Evolutionary conservation across 1,140 invertebrate species (phyloP), one percentile per base, ranked within the genome.

Genomic region (Latrodectus geometricus): DNA sequence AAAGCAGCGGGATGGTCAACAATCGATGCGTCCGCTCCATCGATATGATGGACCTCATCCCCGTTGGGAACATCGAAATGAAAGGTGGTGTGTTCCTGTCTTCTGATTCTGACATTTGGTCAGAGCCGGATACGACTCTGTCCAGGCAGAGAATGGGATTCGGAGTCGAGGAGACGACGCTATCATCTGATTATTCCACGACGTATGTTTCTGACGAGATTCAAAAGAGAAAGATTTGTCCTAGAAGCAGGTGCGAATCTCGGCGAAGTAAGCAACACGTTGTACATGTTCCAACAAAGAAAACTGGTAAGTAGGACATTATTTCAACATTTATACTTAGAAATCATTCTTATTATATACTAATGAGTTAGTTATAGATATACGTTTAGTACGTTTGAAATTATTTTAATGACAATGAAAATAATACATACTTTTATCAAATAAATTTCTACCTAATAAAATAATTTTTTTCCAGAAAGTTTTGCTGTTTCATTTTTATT

Each of bases 41-140:
- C 12, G 85, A 87, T 48, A 87, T 87, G 85, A 87, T 87, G 85
- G 85, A 87, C 54, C 69, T 87, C n/a, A 87, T 87, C 8, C 77
- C 69, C 0, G 76, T 80, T 8, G 85, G 77, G 14, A 61, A 70
- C 12, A 52, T 66, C 8, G 76, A 79, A 4, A 9, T 61, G 9
- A 78, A 70, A 20, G 78, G 65, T 50, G 52, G 74, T 35, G 54
- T 74, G 8, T 79, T 79, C 54, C 49, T 87, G 35, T 79, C 85
- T 8, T 87, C 85, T 4, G 85, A 87, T 48, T 87, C 85, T 8
- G 85, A 87, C n/a, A 87, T 87, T 12, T 87, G 85, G 85, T 87
- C 85, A 14, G 85, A 87, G 50, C 85, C 85, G 21, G 85, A 87
- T 66, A 87, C 77, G 4, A 79, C 85, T 1, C 21, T 87, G 20